Percentiles rank a stretch among this genome's conserved stretches.
Evolutionary conservation across 1,140 invertebrate genomes (phyloP).

Genomic region (Nylanderia fulva): DNA sequence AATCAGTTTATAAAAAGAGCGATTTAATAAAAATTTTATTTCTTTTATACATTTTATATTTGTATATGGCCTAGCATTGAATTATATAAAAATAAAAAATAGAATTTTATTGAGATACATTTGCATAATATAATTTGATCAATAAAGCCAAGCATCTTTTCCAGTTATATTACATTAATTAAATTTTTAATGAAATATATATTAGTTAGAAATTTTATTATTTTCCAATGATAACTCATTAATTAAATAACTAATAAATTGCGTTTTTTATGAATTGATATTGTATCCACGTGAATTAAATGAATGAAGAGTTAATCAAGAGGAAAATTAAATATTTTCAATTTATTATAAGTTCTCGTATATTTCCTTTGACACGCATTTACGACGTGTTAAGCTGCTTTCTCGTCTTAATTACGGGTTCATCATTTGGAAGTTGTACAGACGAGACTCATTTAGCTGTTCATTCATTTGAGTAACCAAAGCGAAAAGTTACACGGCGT

Average conservation of each 20-base stretch:
- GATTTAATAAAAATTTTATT: background rate
- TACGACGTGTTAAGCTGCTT: constrained; percentile 8
- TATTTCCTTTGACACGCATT: background rate
- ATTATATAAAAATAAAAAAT: background rate
- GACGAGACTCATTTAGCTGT: constrained; percentile 70
- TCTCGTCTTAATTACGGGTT: background rate
- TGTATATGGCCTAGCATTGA: background rate
- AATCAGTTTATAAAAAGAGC: background rate
- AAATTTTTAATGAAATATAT: background rate
- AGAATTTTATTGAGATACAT: background rate
- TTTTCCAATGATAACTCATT: constrained; percentile 6
- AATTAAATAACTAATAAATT: background rate
- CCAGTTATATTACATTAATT: background rate
- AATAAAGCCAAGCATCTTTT: background rate
- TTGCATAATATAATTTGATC: constrained; percentile 7
- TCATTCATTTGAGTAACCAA: constrained; percentile 67
- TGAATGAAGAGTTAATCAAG: background rate
- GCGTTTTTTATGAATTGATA: background rate
- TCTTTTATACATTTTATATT: background rate
- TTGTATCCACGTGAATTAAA: background rate
- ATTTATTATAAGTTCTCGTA: background rate
- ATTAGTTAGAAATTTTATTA: background rate
- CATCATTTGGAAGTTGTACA: background rate
- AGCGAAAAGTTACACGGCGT: constrained; percentile 62
- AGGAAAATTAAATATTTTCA: background rate